A percentile compares a stretch with the other conserved stretches of the same genome.
phyloP scores from a whole-genome alignment of 2,888 invertebrate genomes.

The Agonopterix alstromeriana region DNA sequence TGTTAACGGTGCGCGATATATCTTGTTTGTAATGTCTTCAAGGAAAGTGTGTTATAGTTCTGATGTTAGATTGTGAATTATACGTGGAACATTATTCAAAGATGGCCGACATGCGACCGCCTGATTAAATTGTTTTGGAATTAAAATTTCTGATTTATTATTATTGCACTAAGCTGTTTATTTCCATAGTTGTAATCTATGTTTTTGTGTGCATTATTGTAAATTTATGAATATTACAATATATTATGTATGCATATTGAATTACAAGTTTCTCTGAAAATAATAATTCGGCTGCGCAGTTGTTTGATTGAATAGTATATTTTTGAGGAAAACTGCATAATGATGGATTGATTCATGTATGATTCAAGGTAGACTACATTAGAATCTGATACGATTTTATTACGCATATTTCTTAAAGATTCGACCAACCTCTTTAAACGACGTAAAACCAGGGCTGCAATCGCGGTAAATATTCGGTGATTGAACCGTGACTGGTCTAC shows the following conservation, averaged over 20 bases:
- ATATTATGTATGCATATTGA: too few species aligned
- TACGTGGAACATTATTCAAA: neutral
- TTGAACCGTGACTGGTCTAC: too few species aligned
- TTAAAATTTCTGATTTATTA: constrained; percentile 1
- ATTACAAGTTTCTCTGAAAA: too few species aligned
- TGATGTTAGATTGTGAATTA: neutral
- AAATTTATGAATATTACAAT: neutral
- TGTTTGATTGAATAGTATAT: too few species aligned
- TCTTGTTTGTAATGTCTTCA: constrained; percentile 24
- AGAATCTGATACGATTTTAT: too few species aligned
- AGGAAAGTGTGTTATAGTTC: constrained; percentile 5
- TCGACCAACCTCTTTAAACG: too few species aligned
- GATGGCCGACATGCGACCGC: neutral
- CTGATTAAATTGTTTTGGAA: constrained; percentile 2
- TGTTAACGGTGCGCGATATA: constrained; percentile 34
- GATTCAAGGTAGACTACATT: too few species aligned
- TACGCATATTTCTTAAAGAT: too few species aligned
- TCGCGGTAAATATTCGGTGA: too few species aligned
- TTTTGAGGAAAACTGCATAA: too few species aligned
- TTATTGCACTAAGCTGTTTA: constrained; percentile 1
- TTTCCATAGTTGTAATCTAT: constrained; percentile 1
- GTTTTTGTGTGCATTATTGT: constrained; percentile 1
- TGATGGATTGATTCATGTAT: too few species aligned
- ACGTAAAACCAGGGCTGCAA: too few species aligned
- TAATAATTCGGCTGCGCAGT: neutral